These are phyloP conservation scores for Ophthalmolycus amberensis DNA, from an alignment of 2,113 vertebrate genomes.

Conservation along the genomic window DNA sequence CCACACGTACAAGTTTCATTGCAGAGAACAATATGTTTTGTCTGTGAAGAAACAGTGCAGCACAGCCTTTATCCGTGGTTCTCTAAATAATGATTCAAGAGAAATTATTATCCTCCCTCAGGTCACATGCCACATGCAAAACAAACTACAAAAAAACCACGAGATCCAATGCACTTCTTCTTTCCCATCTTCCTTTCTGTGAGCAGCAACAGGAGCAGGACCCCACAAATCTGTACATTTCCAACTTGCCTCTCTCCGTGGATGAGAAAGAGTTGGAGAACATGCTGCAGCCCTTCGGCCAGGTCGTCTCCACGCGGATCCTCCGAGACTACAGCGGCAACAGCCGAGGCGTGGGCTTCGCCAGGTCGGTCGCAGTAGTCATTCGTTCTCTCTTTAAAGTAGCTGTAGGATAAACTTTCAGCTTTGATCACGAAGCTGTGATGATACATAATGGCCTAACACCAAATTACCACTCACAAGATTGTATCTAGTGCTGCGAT, in stretches of 20 bases:
- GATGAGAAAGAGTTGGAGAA: conserved; percentile 98
- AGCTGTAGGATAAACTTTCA: background rate
- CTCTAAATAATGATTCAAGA: background rate
- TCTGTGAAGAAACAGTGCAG: background rate
- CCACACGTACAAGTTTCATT: conserved; percentile 2
- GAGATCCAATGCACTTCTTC: background rate
- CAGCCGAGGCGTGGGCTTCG: conserved; percentile 98
- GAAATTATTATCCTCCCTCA: background rate
- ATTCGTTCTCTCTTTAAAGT: conserved; percentile 7
- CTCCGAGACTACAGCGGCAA: conserved; percentile 96
- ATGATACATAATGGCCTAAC: background rate
- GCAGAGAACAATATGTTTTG: background rate
- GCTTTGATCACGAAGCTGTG: background rate
- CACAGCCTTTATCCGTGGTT: background rate
- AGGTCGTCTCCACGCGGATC: conserved; percentile 99
- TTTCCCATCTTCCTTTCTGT: conserved; percentile 45
- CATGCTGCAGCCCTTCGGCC: conserved; percentile 92
- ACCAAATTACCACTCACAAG: background rate
- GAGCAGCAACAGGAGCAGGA: conserved; percentile 98
- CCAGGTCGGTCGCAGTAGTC: conserved; percentile 86
- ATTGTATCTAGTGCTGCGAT: background rate
- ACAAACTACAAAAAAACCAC: background rate
- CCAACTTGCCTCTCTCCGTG: conserved; percentile 97
- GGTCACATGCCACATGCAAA: background rate
- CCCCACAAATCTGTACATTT: conserved; percentile 95